A percentile compares a stretch with the other conserved stretches of the same genome.
Conservation (phyloP, 2,113 vertebrate species). For the Hippotragus niger region DNA sequence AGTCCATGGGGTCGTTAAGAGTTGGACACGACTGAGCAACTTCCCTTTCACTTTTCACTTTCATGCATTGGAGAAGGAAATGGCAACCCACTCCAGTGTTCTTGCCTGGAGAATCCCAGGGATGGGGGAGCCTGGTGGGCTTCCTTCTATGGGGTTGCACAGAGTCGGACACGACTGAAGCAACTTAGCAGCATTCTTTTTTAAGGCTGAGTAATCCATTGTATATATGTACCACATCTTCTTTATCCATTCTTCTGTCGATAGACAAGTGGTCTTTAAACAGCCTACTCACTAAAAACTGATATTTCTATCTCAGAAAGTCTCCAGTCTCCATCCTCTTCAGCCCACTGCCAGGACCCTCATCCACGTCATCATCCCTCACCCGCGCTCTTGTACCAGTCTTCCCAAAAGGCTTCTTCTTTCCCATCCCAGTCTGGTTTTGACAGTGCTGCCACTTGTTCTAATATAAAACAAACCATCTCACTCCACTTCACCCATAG, state of each 20-base stretch:
- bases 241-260: background rate
- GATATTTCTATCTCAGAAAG: background rate
- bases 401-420: background rate
- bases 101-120: no score
- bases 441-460: background rate
- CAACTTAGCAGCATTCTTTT: background rate
- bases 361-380: background rate
- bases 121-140: no score
- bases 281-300: background rate
- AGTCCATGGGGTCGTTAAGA: no score
- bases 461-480: background rate
- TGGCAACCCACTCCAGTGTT: no score
- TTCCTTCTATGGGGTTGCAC: no score
- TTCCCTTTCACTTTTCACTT: no score
- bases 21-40: no score
- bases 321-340: background rate
- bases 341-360: background rate
- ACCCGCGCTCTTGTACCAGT: background rate
- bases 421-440: background rate
- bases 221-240: background rate
- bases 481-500: background rate
- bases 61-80: no score
- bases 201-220: background rate
- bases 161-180: no score
- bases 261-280: background rate